phyloP scores from a whole-genome alignment of 2,113 vertebrate species.

The Nibea coibor region DNA sequence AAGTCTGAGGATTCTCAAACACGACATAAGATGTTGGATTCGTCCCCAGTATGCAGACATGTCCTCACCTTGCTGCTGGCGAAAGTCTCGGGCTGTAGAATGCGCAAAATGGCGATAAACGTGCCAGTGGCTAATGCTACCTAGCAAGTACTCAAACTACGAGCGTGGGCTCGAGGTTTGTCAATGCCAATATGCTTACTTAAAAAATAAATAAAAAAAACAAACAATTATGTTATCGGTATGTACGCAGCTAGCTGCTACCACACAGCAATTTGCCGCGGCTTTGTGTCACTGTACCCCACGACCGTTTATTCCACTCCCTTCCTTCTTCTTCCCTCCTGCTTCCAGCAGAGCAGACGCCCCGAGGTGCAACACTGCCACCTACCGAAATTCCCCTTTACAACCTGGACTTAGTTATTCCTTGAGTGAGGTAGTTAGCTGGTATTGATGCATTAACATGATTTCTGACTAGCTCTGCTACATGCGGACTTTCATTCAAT shows the following conservation, averaged over 20 bases:
- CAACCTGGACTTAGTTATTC: too few species aligned
- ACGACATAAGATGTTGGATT: fast-evolving
- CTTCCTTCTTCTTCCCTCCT: not conserved
- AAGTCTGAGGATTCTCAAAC: not conserved
- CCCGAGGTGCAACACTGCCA: not conserved
- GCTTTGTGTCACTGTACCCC: not conserved
- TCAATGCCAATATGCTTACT: not conserved
- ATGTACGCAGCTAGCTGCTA: not conserved
- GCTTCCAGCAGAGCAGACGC: not conserved
- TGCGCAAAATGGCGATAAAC: constrained; percentile 78
- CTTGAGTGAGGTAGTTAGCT: too few species aligned
- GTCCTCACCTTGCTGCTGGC: constrained; percentile 40
- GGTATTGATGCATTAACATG: too few species aligned
- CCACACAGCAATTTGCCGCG: not conserved
- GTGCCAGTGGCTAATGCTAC: constrained; percentile 20
- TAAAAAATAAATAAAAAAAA: not conserved
- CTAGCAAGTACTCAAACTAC: not conserved
- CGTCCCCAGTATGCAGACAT: not conserved
- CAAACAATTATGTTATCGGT: fast-evolving
- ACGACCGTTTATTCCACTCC: not conserved
- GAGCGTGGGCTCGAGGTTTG: not conserved
- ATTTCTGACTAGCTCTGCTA: too few species aligned
- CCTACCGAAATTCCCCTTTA: constrained; percentile 2
- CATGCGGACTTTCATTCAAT: too few species aligned
- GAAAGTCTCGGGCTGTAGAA: constrained; percentile 40